Evolutionary conservation across 2,888 invertebrate genomes (phyloP), one percentile per base, ranked within the genome.

Genomic region (Andrena hattorfiana): DNA sequence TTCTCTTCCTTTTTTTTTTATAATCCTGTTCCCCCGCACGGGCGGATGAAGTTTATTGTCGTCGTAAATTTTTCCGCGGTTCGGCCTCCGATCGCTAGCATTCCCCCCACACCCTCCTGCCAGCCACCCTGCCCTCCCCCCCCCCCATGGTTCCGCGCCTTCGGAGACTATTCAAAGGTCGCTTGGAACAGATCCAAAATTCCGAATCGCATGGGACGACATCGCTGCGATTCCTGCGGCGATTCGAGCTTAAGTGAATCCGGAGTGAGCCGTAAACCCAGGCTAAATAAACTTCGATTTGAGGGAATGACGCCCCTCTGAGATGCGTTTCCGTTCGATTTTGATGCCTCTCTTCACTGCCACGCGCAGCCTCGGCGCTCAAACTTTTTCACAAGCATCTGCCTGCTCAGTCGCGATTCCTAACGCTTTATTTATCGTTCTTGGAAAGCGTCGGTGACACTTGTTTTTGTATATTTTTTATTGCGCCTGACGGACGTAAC

Each of bases 151-250:
- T 83, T 81, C 79, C 70, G 71, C 84, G 85, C 84, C 78, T 83
- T 82, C 88, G 85, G 87, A 88, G 90, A 91, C 90, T 90, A 92
- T 92, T 91, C 92, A 92, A 93, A 93, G 93, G 92, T 93, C 92
- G 92, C 90, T 93, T 93, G 93, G 93, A 93, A 77, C 82, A 54
- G 86, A 90, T 93, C 93, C 93, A 94, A 93, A 90, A 91, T 91
- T 92, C 90, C 91, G 87, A 90, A 91, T 92, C 90, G 89, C 87
- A 89, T 89, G 87, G 89, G 89, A 87, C 82, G 88, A 86, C 85
- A 87, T 88, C 89, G 89, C 87, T 86, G 87, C 91, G 89, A 87
- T 88, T 90, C 85, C 86, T 87, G 86, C 88, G 87, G 89, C 91
- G 90, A 91, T 92, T 90, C 90, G 89, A 86, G 88, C 87, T 90